Base-by-base conservation (phyloP, 2,888 invertebrate genomes). In the Mechanitis messenoides region DNA sequence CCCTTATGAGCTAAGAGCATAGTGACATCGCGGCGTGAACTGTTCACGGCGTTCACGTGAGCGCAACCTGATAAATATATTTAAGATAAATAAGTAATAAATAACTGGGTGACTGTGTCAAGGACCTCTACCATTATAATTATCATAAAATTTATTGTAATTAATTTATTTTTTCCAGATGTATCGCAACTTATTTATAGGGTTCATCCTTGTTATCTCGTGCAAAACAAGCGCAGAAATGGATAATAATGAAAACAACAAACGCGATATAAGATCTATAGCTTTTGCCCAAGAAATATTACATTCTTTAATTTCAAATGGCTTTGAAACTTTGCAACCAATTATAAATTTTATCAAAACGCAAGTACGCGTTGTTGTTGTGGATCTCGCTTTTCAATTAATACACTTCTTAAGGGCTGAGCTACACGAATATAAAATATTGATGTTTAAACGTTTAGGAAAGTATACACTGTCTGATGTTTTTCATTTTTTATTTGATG, bases 381-480 rank as follows among this genome's bases (percentile, higher is more conserved):
- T 73, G 62, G 81, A 83, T 11, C 64, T 81, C 1, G 54, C 72
- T 3, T 53, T 71, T 4, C 72, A 82, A 62, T 70, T 65, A 1
- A 65, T 75, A 7, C 73, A 71, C 47, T 75, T 75, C 45, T 3
- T 79, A 0, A 72, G 69, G 59, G 63, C 61, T 3, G 70, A 76
- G 12, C 67, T 79, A 1, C 64, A 72, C 2, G 70, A 75, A 12
- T 72, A 74, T n/a, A 85, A 80, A 70, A 63, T 75, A n/a, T 75
- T 73, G 33, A 33, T 85, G 2, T 63, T 84, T 3, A 78, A 73
- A 47, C 80, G 74, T 64, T 70, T 85, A 3, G 75, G 74, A 55
- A 69, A 68, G 7, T 79, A 77, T 54, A 78, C 80, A 0, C 53
- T 85, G 3, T 74, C 81, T 2, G 80, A 83, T 61, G 64, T 83